phyloP scores from a whole-genome alignment of 2,888 invertebrate genomes.

The Hydrotaea cyrtoneurina region DNA sequence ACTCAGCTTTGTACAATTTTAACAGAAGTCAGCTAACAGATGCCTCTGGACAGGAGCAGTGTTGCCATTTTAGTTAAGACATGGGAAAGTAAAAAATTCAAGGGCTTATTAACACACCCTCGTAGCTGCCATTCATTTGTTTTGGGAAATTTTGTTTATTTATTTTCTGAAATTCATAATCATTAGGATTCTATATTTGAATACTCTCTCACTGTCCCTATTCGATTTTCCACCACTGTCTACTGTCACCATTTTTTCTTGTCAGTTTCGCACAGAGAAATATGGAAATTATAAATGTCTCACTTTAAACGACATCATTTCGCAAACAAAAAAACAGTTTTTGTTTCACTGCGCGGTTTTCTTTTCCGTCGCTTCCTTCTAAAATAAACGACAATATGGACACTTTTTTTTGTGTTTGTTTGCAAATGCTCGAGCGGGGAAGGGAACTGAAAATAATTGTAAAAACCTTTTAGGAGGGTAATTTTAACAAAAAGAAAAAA shows the following conservation, averaged over 20 bases:
- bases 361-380: slow-evolving; percentile 3
- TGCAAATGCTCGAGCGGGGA: slow-evolving; percentile 26
- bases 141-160: no score
- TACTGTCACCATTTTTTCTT: background rate
- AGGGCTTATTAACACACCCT: no score
- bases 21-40: no score
- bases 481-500: slow-evolving; percentile 51
- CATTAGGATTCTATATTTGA: no score
- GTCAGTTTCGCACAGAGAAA: slow-evolving; percentile 9
- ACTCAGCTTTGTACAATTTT: no score
- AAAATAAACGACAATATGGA: slow-evolving; percentile 55
- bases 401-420: slow-evolving; percentile 8
- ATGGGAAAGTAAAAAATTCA: no score
- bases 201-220: no score
- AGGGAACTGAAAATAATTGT: slow-evolving; percentile 55
- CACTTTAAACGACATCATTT: slow-evolving; percentile 73
- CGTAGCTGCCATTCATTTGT: no score
- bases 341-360: background rate
- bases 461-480: slow-evolving; percentile 64
- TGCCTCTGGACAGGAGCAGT: no score
- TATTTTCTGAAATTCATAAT: no score
- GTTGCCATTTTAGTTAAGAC: no score
- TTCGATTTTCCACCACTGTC: background rate
- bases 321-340: slow-evolving; percentile 55
- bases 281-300: slow-evolving; percentile 63